Evolutionary conservation across 2,113 vertebrate species (phyloP).

Genomic region (Okapia johnstoni): DNA sequence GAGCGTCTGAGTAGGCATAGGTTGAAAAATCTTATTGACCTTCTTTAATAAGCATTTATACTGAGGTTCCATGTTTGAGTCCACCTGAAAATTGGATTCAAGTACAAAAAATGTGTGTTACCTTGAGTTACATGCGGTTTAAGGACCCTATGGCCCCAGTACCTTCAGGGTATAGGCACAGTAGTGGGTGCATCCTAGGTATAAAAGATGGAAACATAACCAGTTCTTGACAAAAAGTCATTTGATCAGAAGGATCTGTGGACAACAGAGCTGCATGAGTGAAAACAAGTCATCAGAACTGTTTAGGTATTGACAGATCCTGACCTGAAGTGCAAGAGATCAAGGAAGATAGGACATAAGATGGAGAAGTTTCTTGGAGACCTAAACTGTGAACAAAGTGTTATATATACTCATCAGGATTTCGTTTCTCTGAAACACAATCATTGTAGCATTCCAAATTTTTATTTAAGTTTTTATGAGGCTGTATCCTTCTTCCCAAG

Average conservation of each 20-base stretch:
- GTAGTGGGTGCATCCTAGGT: neutral
- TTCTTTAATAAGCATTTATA: neutral
- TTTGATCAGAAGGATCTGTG: neutral
- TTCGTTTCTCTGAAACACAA: neutral
- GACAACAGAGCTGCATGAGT: too few relatives aligned
- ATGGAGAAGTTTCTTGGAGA: neutral
- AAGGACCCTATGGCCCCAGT: neutral
- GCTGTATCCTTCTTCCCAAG: neutral
- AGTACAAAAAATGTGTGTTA: neutral
- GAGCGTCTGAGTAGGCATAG: neutral
- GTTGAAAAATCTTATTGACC: neutral
- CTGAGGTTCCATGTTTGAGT: neutral
- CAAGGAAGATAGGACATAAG: neutral
- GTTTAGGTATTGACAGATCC: neutral
- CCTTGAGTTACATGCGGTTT: neutral
- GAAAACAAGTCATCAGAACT: neutral
- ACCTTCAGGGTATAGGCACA: neutral
- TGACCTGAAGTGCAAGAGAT: neutral
- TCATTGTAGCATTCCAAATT: neutral
- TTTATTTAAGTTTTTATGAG: neutral
- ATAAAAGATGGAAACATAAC: neutral
- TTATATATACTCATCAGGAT: neutral
- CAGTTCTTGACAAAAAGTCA: neutral
- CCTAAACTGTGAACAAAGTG: neutral
- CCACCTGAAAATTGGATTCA: neutral